Evolutionary conservation across 2,113 vertebrate genomes (phyloP), one percentile per base, ranked within the genome.

Genomic region (Odocoileus hemionus): DNA sequence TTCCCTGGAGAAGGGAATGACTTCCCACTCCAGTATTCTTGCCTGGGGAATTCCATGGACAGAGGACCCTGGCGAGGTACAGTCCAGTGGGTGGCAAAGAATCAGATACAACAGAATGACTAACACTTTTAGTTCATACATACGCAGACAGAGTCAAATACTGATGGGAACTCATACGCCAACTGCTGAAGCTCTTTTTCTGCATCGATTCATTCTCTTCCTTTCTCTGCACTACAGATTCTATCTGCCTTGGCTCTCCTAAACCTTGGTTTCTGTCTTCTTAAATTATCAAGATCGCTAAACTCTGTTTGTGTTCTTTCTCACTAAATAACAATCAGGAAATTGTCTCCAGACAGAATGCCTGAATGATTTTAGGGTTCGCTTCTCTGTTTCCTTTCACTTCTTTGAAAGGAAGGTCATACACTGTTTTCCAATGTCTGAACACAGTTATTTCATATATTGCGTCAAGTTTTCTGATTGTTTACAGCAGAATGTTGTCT

Each of bases 221-320:
- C 21, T 93, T 70, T 28, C 43, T 23, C 9, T 70, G 30, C 8
- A 43, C 26, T 89, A 21, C 4, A 94, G 52, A 61, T 76, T 74
- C 7, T n/a, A 39, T 10, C 26, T 95, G 26, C 50, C 3, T 36
- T 85, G 45, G 50, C 9, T 89, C 85, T 61, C 47, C 39, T n/a
- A 45, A 89, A 96, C 45, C 76, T 86, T 78, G 58, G 57, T 91
- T 83, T 88, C 91, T 94, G 82, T 95, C 86, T 91, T 86, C n/a
- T 91, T 88, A 47, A 97, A 90, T 82, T 92, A 82, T 8, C 67
- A 94, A 91, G n/a, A 91, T 86, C 30, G 7, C 23, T 39, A 93
- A 70, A 15, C 23, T 84, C 26, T 76, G 25, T 87, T 83, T 97
- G 10, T 93, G 23, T 74, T 95, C 58, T 93, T 43, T 89, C 61